Conservation (phyloP, 2,888 invertebrate genomes). For the Mamestra brassicae region DNA sequence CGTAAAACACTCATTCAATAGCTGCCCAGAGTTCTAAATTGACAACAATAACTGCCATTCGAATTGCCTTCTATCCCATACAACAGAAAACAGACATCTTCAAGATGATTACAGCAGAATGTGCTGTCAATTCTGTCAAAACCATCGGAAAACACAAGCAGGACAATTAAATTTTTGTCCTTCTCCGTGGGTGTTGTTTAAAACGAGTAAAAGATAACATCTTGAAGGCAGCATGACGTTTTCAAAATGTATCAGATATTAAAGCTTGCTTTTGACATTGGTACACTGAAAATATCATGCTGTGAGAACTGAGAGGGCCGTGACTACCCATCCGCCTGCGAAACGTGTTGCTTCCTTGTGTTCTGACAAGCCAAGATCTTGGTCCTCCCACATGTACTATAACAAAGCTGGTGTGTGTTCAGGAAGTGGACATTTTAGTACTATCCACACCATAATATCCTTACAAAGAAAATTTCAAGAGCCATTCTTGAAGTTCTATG, state of each 20-base stretch:
- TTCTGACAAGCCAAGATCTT: constrained; percentile 44
- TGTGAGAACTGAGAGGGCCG: constrained; percentile 42
- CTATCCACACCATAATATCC: neutral
- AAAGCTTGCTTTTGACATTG: constrained; percentile 36
- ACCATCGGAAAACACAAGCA: constrained; percentile 1
- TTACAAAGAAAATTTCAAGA: neutral
- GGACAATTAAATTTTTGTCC: constrained; percentile 49
- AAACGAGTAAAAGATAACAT: constrained; percentile 44
- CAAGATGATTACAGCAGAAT: constrained; percentile 3
- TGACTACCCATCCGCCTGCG: constrained; percentile 53
- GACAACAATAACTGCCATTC: too few species aligned
- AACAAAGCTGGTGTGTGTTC: constrained; percentile 32
- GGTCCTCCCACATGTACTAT: constrained; percentile 41
- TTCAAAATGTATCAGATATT: constrained; percentile 60
- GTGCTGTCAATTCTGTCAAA: constrained; percentile 20
- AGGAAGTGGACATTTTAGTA: constrained; percentile 19
- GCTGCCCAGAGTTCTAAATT: neutral
- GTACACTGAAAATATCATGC: constrained; percentile 52
- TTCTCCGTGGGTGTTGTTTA: constrained; percentile 44
- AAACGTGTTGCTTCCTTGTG: constrained; percentile 46
- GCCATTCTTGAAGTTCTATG: too few species aligned
- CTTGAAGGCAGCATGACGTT: constrained; percentile 56
- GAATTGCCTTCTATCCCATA: neutral
- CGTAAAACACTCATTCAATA: neutral
- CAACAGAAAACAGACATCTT: neutral